Percentiles rank a stretch among this genome's conserved stretches.
Evolutionary conservation across 2,797 vertebrate species (phyloP).

Genomic region (Adelosebastes latens): DNA sequence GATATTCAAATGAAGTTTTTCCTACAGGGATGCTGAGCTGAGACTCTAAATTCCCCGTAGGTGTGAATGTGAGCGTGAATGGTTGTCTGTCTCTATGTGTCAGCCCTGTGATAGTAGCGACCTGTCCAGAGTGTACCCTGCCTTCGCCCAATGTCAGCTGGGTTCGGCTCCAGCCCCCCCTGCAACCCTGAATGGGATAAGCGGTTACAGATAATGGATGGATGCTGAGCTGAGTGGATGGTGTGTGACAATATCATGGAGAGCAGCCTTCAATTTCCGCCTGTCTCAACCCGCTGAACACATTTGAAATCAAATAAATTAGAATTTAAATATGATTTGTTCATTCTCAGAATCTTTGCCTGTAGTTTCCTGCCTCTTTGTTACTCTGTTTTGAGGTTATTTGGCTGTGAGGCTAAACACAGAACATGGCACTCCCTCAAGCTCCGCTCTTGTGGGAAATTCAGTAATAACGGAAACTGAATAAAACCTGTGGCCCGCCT

Average conservation of each 20-base stretch:
- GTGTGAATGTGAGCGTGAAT: too few relatives aligned
- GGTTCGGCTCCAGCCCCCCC: too few relatives aligned
- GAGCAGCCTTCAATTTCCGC: not conserved
- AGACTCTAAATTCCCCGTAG: not conserved
- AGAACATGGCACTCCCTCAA: not conserved
- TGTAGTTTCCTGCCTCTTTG: not conserved
- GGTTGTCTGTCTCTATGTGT: too few relatives aligned
- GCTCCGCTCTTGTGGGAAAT: not conserved
- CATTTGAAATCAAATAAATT: not conserved
- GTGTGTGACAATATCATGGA: not conserved
- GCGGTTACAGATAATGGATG: too few relatives aligned
- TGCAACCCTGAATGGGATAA: too few relatives aligned
- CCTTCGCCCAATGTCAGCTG: too few relatives aligned
- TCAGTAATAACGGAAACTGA: not conserved
- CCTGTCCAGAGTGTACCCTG: too few relatives aligned
- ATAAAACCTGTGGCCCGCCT: not conserved
- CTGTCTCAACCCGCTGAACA: not conserved
- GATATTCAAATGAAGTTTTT: not conserved
- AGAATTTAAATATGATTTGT: not conserved
- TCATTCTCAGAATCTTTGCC: not conserved
- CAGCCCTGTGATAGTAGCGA: too few relatives aligned
- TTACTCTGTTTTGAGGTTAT: not conserved
- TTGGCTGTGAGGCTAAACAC: not conserved
- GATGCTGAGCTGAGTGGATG: not conserved
- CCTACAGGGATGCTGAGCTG: not conserved